Evolutionary conservation across 2,888 invertebrate species (phyloP), one percentile per base, ranked within the genome.

Genomic region (Drosophila setosimentum): DNA sequence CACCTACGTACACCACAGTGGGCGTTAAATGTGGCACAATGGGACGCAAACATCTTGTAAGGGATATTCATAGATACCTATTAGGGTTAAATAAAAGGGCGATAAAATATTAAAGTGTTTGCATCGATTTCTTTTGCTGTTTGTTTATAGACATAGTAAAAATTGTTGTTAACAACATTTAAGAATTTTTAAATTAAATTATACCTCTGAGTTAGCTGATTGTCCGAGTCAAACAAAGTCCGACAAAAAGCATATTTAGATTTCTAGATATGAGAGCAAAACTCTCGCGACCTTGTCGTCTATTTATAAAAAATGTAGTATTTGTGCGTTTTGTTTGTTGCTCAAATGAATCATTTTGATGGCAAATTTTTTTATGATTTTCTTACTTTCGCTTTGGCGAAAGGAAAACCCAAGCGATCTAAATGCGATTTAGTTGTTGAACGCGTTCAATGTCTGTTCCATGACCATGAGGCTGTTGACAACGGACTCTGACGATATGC

Each of bases 361-460:
- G 69, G 45, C 59, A 16, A 51, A 21, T 63, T 73, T 13, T 67
- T 30, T 29, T 61, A 51, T 70, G 42, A 57, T 80, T 69, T 61
- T 60, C 61, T 72, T 58, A 89, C 83, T 89, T 84, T 84, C 76
- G 72, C 57, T 68, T 37, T 29, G 45, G 45, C 68, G 55, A 80
- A 78, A 72, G 66, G 68, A 57, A 61, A 67, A 66, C 61, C 51
- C 42, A 37, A 13, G 53, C 68, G 60, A 60, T 68, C 70, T 51
- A 64, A 55, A 45, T 62, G 63, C 66, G 53, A 64, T 37, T 62
- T 75, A 60, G 70, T 71, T 68, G 68, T 72, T 87, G 87, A 83
- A 81, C 84, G 81, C 87, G 57, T 76, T 87, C 87, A 84, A 87
- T 89, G 84, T 73, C 84, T 70, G 61, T 58, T 60, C 73, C 65